phyloP scores from a whole-genome alignment of 2,113 vertebrate genomes.

The Eulemur macaco region DNA sequence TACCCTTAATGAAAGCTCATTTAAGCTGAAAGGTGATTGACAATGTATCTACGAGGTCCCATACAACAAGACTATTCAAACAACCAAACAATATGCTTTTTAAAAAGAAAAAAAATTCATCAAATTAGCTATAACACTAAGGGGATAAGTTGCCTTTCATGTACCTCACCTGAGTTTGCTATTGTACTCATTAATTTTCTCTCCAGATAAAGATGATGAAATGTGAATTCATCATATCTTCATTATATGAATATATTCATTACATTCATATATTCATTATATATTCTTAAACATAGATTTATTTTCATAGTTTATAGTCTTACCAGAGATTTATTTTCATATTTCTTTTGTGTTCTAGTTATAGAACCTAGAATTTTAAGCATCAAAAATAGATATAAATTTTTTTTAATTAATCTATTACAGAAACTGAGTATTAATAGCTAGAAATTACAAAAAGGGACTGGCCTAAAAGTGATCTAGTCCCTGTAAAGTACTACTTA shows the following conservation, averaged over 20 bases:
- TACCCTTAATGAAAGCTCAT: neutral
- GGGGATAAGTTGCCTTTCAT: neutral
- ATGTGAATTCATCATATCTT: neutral
- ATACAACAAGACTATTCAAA: slow-evolving; percentile 1
- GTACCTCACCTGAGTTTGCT: neutral
- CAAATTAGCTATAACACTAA: neutral
- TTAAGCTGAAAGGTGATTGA: neutral
- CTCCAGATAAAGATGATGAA: neutral
- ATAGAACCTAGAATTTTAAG: slow-evolving; percentile 36
- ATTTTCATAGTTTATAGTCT: neutral
- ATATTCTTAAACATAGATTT: no score
- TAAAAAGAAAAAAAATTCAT: neutral
- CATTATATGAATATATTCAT: neutral
- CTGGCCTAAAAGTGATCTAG: neutral
- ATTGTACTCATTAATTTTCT: neutral
- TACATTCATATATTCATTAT: no score
- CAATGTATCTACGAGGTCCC: neutral
- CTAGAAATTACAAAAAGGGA: neutral
- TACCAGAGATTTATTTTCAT: slow-evolving; percentile 6
- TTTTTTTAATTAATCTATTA: neutral
- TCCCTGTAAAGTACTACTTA: neutral
- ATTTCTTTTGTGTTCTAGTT: slow-evolving; percentile 22
- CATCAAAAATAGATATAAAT: slow-evolving; percentile 30
- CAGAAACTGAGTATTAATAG: neutral
- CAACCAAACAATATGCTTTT: neutral